Evolutionary conservation across 2,113 vertebrate species (phyloP).

Genomic region (Anarrhichthys ocellatus): DNA sequence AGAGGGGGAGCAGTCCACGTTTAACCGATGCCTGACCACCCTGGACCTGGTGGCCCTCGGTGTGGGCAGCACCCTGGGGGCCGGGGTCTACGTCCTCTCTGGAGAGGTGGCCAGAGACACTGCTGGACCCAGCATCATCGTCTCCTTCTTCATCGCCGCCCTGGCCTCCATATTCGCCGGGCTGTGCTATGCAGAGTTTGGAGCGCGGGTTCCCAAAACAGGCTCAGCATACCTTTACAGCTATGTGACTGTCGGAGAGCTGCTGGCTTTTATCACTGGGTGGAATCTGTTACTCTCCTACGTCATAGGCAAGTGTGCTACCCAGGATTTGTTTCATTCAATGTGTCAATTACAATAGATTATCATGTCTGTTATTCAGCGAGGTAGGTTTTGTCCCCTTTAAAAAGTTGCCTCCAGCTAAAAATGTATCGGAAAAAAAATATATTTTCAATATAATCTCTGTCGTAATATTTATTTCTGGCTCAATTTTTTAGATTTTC

Average conservation of each 20-base stretch:
- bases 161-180: slow-evolving; percentile 87
- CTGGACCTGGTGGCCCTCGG: slow-evolving; percentile 87
- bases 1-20: slow-evolving; percentile 75
- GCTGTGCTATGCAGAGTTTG: slow-evolving; percentile 88
- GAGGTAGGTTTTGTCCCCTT: background rate
- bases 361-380: background rate
- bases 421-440: background rate
- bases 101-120: slow-evolving; percentile 88
- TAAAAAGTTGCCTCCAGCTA: background rate
- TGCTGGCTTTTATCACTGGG: slow-evolving; percentile 88
- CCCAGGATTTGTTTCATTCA: background rate
- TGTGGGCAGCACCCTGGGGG: slow-evolving; percentile 89
- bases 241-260: slow-evolving; percentile 88
- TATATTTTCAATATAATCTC: background rate
- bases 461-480: background rate
- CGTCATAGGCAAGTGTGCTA: slow-evolving; percentile 82
- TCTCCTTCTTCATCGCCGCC: slow-evolving; percentile 90
- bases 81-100: slow-evolving; percentile 88
- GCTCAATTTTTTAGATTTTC: background rate
- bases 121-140: slow-evolving; percentile 87
- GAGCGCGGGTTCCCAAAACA: slow-evolving; percentile 86
- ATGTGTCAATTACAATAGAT: background rate
- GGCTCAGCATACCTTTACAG: slow-evolving; percentile 92
- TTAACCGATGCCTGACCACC: slow-evolving; percentile 85
- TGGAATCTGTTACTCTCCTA: slow-evolving; percentile 93